Base-by-base conservation (phyloP, 2,888 invertebrate genomes). In the Cephus pygmeus region DNA sequence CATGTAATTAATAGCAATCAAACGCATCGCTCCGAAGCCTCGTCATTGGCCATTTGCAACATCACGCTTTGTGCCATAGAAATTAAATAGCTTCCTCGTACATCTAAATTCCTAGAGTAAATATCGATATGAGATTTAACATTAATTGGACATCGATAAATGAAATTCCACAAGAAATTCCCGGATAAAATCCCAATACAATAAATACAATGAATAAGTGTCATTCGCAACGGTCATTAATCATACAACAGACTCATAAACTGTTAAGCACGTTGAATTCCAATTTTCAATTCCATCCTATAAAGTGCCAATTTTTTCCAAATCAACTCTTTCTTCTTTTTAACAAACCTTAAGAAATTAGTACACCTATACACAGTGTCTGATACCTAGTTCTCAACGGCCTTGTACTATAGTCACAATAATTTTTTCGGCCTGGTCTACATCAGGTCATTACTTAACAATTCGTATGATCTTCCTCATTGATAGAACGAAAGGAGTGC, bases 381-480 rank as follows among this genome's bases (percentile, higher is more conserved):
- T 23, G 9, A 2, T 23, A 40, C 9, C 56, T 2, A 56, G 23
- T 56, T 56, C 56, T 23, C 12, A 33, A 34, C 71, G 71, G 71
- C 71, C 71, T 71, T 71, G 71, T 4, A 3, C 12, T 12, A 35
- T 9, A 56, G 56, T 56, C 9, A 56, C 23, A 56, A 56, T 23
- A 6, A 23, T 56, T 56, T 23, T 23, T 56, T 56, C 15, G 56
- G 56, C 23, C 73, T 30, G 71, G 74, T 77, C 75, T 34, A 12
- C 69, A 77, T 75, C 77, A 34, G 69, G 34, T 34, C 68, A 76
- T 78, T 78, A 75, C 73, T 35, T 33, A 76, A 78, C 31, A 31
- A 33, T 34, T 74, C 35, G 33, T 78, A 31, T 35, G 68, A 56
- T 34, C 31, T 73, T 76, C 73, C 73, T 34, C 73, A 36, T 35